A percentile compares a stretch with the other conserved stretches of the same genome.
phyloP scores from a whole-genome alignment of 2,113 vertebrate genomes.

The Hypocryptadius cinnamomeus region DNA sequence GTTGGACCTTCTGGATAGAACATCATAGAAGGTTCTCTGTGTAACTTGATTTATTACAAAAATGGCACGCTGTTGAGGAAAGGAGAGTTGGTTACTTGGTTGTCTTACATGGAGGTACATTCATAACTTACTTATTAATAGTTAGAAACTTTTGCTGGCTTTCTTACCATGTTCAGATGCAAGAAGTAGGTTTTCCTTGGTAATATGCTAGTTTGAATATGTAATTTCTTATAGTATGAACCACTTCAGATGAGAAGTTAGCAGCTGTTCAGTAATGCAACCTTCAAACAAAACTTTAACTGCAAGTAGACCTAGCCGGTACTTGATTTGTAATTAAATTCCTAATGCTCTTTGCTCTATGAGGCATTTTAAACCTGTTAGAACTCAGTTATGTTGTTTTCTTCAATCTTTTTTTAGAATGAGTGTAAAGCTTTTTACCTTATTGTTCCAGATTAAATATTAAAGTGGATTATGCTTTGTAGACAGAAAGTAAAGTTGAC shows the following conservation, averaged over 20 bases:
- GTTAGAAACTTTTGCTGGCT: not conserved
- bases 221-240: not conserved
- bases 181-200: not conserved
- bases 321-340: not conserved
- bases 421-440: not conserved
- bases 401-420: not conserved
- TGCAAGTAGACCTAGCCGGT: not conserved
- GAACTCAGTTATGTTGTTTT: not conserved
- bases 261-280: not conserved
- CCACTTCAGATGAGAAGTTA: not conserved
- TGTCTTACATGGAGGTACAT: not conserved
- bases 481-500: not conserved
- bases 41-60: not conserved
- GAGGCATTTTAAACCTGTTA: not conserved
- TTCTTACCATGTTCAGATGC: not conserved
- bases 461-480: not conserved
- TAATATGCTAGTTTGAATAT: not conserved
- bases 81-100: not conserved
- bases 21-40: not conserved
- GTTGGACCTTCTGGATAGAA: not conserved
- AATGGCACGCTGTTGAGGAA: not conserved
- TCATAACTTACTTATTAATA: not conserved
- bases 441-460: not conserved
- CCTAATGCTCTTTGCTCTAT: not conserved
- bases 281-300: not conserved